These are phyloP conservation scores for Clunio marinus DNA, from an alignment of 2,888 invertebrate species.

Conservation along the genomic window DNA sequence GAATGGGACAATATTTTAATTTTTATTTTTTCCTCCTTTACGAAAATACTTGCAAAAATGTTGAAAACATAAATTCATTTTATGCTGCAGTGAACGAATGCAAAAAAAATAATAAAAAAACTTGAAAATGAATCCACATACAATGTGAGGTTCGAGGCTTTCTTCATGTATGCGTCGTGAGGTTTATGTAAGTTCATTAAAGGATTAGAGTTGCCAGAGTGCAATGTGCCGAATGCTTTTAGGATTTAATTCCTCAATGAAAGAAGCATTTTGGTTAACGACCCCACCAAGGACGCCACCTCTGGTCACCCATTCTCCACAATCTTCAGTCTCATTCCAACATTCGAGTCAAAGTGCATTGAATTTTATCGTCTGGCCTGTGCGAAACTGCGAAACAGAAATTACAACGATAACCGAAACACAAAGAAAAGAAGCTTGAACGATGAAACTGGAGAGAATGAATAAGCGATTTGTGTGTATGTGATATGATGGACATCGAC, in stretches of 20 bases:
- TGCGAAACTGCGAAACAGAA: not conserved
- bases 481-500: conserved; percentile 32
- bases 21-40: too few relatives aligned
- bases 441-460: conserved; percentile 4
- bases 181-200: conserved; percentile 32
- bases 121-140: not conserved
- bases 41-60: not conserved
- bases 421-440: not conserved
- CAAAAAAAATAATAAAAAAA: too few relatives aligned
- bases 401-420: conserved; percentile 1
- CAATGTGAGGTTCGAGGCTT: not conserved
- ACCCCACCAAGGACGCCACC: conserved; percentile 20
- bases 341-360: conserved; percentile 31
- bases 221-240: not conserved
- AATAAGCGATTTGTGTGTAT: not conserved
- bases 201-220: conserved; percentile 17
- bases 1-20: not conserved
- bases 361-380: conserved; percentile 24
- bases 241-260: not conserved
- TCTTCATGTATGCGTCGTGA: conserved; percentile 19
- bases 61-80: conserved; percentile 10
- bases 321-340: not conserved
- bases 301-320: not conserved
- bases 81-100: conserved; percentile 4
- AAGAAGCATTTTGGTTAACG: not conserved